phyloP scores from a whole-genome alignment of 2,113 vertebrate species.

The Butorides virescens region DNA sequence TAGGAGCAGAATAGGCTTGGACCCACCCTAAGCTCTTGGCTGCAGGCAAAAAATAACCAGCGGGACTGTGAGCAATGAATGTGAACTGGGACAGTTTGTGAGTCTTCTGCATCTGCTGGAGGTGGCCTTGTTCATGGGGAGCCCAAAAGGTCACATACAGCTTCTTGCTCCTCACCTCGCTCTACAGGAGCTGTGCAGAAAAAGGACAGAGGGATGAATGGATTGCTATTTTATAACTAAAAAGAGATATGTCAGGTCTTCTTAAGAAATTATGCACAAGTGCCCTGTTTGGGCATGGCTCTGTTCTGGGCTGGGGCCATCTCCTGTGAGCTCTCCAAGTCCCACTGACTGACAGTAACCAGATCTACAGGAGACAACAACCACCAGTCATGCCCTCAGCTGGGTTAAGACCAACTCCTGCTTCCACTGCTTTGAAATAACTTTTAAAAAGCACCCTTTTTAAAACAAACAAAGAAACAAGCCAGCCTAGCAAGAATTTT shows the following conservation, averaged over 20 bases:
- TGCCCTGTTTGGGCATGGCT: background rate
- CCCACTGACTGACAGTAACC: background rate
- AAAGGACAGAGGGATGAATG: background rate
- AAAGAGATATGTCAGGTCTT: background rate
- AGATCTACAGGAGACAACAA: background rate
- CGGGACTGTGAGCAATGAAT: background rate
- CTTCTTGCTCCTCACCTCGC: background rate
- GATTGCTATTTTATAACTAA: background rate
- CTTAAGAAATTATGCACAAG: background rate
- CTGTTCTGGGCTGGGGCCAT: background rate
- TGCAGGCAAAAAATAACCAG: background rate
- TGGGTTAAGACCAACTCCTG: background rate
- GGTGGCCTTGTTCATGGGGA: background rate
- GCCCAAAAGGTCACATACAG: background rate
- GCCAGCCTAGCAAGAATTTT: background rate
- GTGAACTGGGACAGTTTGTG: background rate
- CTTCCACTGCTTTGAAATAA: background rate
- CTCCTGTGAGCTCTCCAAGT: background rate
- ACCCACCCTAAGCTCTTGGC: background rate
- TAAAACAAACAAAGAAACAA: background rate
- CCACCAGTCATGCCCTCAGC: background rate
- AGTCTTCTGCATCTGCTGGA: background rate
- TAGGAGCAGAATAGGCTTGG: background rate
- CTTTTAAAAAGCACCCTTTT: background rate
- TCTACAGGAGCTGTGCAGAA: background rate